Evolutionary conservation across 2,113 vertebrate species (phyloP).

Genomic region (Bujurquina vittata): DNA sequence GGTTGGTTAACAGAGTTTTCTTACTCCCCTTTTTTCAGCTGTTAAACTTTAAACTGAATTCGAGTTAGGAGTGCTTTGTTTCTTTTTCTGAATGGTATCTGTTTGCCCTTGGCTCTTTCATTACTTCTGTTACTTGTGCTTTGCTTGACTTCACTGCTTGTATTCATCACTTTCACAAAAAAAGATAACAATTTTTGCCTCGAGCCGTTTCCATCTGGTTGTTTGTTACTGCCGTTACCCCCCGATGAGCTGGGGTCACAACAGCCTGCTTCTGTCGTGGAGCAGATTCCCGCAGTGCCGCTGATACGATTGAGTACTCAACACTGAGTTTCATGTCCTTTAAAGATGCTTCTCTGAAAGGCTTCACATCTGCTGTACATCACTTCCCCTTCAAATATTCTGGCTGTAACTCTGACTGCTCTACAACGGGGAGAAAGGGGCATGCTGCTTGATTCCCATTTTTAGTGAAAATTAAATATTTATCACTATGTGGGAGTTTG

Average conservation of each 20-base stretch:
- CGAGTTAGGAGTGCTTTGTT: fast-evolving
- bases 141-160: background rate
- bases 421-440: background rate
- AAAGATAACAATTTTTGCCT: slow-evolving; percentile 4
- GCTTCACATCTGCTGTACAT: background rate
- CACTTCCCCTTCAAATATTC: background rate
- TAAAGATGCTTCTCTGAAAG: background rate
- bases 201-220: background rate
- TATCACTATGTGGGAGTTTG: background rate
- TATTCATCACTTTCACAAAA: background rate
- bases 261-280: background rate
- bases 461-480: background rate
- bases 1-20: background rate
- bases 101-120: background rate
- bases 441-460: background rate
- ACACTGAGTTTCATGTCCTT: background rate
- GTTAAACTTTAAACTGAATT: background rate
- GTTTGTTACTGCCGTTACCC: background rate
- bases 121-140: background rate
- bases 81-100: background rate
- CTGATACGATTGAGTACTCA: background rate
- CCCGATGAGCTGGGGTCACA: background rate
- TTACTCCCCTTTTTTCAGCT: background rate
- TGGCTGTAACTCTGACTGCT: background rate
- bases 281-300: background rate